Percentiles rank a stretch among this genome's conserved stretches.
phyloP scores from a whole-genome alignment of 2,113 vertebrate genomes.

The Acanthochromis polyacanthus region DNA sequence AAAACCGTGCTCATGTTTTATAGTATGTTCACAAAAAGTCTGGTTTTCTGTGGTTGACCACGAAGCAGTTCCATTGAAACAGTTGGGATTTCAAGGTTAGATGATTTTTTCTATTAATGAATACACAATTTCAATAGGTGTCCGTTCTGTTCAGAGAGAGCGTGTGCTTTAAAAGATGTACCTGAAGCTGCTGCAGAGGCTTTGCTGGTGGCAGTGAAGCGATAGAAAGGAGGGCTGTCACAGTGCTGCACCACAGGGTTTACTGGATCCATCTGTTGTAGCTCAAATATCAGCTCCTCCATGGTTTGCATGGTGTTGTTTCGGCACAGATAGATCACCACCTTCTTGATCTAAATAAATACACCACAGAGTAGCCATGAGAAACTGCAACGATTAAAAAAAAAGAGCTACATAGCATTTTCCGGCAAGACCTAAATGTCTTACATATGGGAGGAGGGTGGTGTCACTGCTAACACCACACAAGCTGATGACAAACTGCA shows the following conservation, averaged over 20 bases:
- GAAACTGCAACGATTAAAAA: neutral
- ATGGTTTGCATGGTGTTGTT: conserved; percentile 98
- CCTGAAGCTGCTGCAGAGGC: conserved; percentile 90
- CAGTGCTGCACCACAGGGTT: conserved; percentile 97
- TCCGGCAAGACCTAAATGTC: conserved; percentile 15
- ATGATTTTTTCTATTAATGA: neutral
- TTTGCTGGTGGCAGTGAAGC: conserved; percentile 93
- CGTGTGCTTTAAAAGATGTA: conserved; percentile 62
- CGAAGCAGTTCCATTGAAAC: conserved; percentile 4
- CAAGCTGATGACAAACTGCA: conserved; percentile 96
- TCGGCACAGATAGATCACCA: conserved; percentile 95
- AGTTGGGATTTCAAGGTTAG: conserved; percentile 19
- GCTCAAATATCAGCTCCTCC: conserved; percentile 96
- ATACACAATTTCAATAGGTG: neutral
- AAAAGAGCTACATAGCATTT: neutral
- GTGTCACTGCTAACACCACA: conserved; percentile 98
- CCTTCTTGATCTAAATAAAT: conserved; percentile 93
- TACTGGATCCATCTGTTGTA: conserved; percentile 96
- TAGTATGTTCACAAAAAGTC: neutral
- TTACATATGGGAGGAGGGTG: conserved; percentile 92
- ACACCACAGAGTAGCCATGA: neutral
- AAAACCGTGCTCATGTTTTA: neutral
- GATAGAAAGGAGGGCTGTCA: conserved; percentile 96
- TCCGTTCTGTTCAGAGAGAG: too few species aligned
- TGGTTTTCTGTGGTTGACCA: conserved; percentile 2